A percentile compares a stretch with the other conserved stretches of the same genome.
Evolutionary conservation across 2,113 vertebrate genomes (phyloP).

Genomic region (Sinocyclocheilus rhinocerous): DNA sequence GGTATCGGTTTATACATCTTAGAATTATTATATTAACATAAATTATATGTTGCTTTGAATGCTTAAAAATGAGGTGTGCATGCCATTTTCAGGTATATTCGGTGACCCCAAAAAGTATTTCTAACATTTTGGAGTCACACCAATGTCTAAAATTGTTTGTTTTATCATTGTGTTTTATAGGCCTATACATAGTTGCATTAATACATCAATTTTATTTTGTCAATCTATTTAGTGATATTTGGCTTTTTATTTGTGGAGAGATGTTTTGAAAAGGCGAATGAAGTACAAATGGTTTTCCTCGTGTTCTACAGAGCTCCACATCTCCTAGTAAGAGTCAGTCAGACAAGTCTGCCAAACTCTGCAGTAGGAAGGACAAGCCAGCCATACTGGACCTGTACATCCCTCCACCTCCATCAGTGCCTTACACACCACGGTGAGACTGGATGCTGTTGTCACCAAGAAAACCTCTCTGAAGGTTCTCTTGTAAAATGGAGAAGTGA

Average conservation of each 20-base stretch:
- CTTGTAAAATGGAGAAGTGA: not conserved
- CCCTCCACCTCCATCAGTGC: conserved; percentile 86
- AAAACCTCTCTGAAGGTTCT: not conserved
- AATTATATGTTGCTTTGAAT: not conserved
- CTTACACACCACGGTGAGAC: conserved; percentile 85
- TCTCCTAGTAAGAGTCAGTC: conserved; percentile 70
- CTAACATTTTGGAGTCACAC: not conserved
- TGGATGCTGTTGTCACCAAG: not conserved
- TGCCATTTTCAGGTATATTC: not conserved
- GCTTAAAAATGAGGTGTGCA: not conserved
- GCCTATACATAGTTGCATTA: not conserved
- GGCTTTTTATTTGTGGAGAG: not conserved
- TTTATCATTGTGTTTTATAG: not conserved
- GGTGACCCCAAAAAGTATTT: not conserved
- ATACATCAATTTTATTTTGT: not conserved
- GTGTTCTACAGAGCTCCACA: conserved; percentile 74
- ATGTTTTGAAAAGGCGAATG: not conserved
- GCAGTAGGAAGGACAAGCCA: conserved; percentile 82
- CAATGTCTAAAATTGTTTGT: not conserved
- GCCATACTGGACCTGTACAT: conserved; percentile 88
- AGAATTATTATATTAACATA: too few species aligned
- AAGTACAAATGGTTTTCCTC: not conserved
- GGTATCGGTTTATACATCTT: not conserved
- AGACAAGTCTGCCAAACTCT: conserved; percentile 74
- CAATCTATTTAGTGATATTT: not conserved